Conservation (phyloP, 1,140 invertebrate genomes). For the Cherax quadricarinatus region DNA sequence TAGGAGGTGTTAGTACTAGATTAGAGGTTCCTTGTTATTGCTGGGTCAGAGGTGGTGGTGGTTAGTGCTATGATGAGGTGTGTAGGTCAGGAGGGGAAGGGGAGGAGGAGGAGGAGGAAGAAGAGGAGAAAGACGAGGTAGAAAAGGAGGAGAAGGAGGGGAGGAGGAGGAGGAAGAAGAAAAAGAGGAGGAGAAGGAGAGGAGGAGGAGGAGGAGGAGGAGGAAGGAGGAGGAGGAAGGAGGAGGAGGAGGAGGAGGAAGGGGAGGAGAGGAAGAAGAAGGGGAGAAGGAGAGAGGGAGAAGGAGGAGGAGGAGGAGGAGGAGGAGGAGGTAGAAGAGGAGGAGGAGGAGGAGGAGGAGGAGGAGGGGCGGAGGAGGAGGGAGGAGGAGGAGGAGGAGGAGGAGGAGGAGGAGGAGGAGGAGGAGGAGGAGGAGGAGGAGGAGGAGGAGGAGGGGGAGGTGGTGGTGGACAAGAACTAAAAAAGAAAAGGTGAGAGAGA, state of each 20-base stretch:
- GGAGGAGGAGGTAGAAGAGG: not conserved
- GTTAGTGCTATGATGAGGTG: not conserved
- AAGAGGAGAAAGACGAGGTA: not conserved
- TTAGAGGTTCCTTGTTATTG: too few species aligned
- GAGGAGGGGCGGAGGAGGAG: too few species aligned
- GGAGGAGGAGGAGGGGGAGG: too few species aligned
- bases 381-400: too few species aligned
- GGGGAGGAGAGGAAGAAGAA: not conserved
- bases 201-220: not conserved
- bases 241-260: not conserved
- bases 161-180: not conserved
- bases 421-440: too few species aligned
- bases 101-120: conserved; percentile 11
- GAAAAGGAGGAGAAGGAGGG: too few species aligned
- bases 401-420: too few species aligned
- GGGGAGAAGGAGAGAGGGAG: not conserved
- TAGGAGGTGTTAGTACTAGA: too few species aligned
- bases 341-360: too few species aligned
- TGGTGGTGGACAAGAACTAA: too few species aligned
- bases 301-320: not conserved
- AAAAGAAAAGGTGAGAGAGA: not conserved
- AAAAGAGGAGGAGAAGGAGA: not conserved
- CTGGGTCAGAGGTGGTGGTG: too few species aligned
- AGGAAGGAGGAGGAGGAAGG: conserved; percentile 1
- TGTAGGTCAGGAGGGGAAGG: not conserved